Evolutionary conservation across 2,797 vertebrate genomes (phyloP), one percentile per base, ranked within the genome.

Genomic region (Odontamblyopus lacepedii): DNA sequence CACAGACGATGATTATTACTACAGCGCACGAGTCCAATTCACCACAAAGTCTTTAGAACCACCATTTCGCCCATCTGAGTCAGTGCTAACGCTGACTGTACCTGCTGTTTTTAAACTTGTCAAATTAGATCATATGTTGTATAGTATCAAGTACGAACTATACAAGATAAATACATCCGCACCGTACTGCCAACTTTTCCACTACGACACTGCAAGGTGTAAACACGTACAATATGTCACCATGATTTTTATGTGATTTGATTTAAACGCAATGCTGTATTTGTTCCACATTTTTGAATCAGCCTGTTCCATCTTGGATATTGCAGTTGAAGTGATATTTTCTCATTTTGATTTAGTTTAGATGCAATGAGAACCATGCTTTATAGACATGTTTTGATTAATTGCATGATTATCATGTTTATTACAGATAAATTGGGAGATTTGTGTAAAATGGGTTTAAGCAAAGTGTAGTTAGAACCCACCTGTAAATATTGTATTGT

Each of bases 41-140:
- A 30, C n/a, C 55, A 16, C 32, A 67, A 41, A 59, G 11, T 3
- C 26, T 55, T n/a, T 35, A 16, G n/a, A 32, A 69, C 56, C 67
- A 26, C 7, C 41, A 29, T 75, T 67, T 19, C 27, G 32, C 57
- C 60, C 30, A 8, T 74, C 41, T 77, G 63, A 73, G 71, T 82
- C 51, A 71, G 55, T 73, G 4, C 70, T 38, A 57, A 71, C 69
- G 35, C 2, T 67, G 56, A 57, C 55, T 57, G 55, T 44, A 32
- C 74, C 60, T 65, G 32, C 65, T 67, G 64, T 64, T 69, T 63
- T 5, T 55, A 69, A 69, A 57, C 53, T 62, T 70, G 38, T 71
- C 56, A 67, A 16, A 69, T 69, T 41, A 3, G 30, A 69, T 69
- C 67, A 69, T 66, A 55, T 71, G 44, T 68, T 68, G 29, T 41